phyloP scores from a whole-genome alignment of 2,888 invertebrate genomes.

The Acrocyrtus sp. region DNA sequence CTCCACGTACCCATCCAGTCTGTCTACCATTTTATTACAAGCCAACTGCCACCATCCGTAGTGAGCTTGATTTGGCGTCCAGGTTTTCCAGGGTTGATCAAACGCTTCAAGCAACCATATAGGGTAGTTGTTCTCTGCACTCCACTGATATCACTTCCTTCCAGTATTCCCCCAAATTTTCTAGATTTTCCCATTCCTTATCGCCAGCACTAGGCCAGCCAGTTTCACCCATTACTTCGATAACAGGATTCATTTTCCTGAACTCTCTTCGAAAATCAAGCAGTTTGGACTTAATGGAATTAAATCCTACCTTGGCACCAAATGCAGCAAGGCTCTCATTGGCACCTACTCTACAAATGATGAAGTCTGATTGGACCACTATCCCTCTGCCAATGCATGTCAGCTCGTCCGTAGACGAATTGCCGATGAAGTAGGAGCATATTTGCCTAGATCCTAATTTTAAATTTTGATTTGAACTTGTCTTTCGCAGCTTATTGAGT shows the following conservation, averaged over 20 bases:
- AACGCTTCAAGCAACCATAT: constrained; percentile 49
- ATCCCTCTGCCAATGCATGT: background rate
- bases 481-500: background rate
- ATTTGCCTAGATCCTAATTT: background rate
- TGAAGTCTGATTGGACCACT: background rate
- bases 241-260: background rate
- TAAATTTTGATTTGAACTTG: background rate
- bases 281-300: background rate
- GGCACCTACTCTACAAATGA: background rate
- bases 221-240: background rate
- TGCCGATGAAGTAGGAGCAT: background rate
- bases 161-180: constrained; percentile 46
- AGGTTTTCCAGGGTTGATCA: constrained; percentile 49
- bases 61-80: constrained; percentile 17
- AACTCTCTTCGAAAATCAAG: background rate
- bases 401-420: background rate
- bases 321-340: background rate
- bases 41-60: constrained; percentile 54
- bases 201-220: constrained; percentile 8
- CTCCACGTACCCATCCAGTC: constrained; percentile 30
- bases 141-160: constrained; percentile 29
- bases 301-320: background rate
- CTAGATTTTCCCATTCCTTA: constrained; percentile 10
- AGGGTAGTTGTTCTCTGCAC: constrained; percentile 11
- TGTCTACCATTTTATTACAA: constrained; percentile 4